Conservation (phyloP, 2,888 invertebrate genomes). For the Acronicta alni region DNA sequence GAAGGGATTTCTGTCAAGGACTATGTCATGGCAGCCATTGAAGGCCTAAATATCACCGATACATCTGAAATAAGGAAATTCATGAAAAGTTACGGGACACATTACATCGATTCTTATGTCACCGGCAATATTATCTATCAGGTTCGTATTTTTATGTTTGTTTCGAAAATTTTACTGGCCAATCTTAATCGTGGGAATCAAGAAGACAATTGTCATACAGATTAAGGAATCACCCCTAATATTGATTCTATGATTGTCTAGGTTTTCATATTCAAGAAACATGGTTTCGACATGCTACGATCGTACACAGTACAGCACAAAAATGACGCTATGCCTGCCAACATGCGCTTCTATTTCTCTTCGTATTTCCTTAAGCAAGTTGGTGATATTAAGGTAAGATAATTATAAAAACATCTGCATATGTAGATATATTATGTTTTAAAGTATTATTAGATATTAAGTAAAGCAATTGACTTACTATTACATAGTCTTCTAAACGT, state of each 20-base stretch:
- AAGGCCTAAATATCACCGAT: constrained; percentile 91
- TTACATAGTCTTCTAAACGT: background rate
- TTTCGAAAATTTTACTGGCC: background rate
- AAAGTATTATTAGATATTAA: background rate
- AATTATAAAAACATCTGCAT: background rate
- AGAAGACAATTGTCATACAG: accelerated
- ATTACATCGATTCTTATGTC: constrained; percentile 95
- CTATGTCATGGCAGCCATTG: constrained; percentile 90
- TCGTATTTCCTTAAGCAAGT: constrained; percentile 84
- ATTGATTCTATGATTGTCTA: constrained; percentile 49
- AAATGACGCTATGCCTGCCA: constrained; percentile 65
- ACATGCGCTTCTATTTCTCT: constrained; percentile 81
- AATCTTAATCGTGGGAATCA: too few relatives aligned
- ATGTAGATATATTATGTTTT: too few relatives aligned
- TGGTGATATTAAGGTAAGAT: constrained; percentile 80
- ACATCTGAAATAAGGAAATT: constrained; percentile 92
- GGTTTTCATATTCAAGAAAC: constrained; percentile 83
- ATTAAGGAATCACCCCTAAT: background rate
- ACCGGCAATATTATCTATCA: constrained; percentile 97
- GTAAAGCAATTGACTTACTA: constrained; percentile 21
- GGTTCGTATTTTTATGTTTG: constrained; percentile 82
- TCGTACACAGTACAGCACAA: constrained; percentile 70
- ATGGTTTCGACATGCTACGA: constrained; percentile 76
- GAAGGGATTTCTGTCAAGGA: constrained; percentile 90
- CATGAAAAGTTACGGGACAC: constrained; percentile 95